Evolutionary conservation across 2,797 vertebrate species (phyloP), one percentile per base, ranked within the genome.

Genomic region (Chrosomus eos): DNA sequence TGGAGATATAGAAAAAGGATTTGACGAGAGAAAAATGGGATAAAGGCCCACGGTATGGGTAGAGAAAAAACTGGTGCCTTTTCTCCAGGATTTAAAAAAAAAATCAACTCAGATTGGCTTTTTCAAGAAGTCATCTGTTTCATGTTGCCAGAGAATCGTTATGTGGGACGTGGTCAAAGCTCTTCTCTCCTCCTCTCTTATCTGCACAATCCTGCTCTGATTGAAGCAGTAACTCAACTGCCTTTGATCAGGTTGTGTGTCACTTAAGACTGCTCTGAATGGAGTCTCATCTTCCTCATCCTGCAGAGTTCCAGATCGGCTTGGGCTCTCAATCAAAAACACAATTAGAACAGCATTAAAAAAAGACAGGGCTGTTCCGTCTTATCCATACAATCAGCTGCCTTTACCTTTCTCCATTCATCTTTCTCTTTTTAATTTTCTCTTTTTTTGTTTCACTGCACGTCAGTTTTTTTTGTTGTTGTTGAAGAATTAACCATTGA

Each of bases 161-260:
- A 62, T 48, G n/a, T 51, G 77, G 71, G 82, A 86, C 62, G 33
- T 87, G 85, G 79, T 80, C 80, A 51, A 43, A 85, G 80, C 82
- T 72, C 53, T 66, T 62, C 66, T 81, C 51, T 80, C 83, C 66
- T 84, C 51, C 48, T 79, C 78, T 80, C 87, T 89, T 85, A 87
- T 88, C 88, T 85, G 38, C 83, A 53, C 89, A 81, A 84, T 86
- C 73, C 68, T 66, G 75, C 76, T 87, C 77, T 86, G 84, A 87
- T 79, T 89, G 85, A 88, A 87, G 81, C 62, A 53, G 45, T 87
- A 85, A 84, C 83, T 87, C 62, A 38, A 76, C 75, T 87, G 85
- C 81, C 87, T 88, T 89, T 89, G 85, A 88, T 89, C 85, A 87
- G 73, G 70, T 48, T 67, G 60, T 74, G 55, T 87, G 89, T 85